phyloP scores from a whole-genome alignment of 2,797 vertebrate species.

The Channallabes apus region DNA sequence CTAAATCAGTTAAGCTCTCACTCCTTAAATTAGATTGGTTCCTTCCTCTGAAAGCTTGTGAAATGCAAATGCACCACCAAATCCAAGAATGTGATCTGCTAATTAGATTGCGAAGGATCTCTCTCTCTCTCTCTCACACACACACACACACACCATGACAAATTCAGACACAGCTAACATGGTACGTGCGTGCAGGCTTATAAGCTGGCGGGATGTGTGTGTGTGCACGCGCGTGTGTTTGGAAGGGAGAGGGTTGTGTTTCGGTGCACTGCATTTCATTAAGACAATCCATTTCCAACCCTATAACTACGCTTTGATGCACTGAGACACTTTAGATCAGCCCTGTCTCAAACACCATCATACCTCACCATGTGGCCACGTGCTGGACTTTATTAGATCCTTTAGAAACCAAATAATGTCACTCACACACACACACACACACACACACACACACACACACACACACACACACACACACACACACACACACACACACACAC shows the following conservation, averaged over 20 bases:
- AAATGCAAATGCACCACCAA: conserved; percentile 42
- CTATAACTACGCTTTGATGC: conserved; percentile 44
- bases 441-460: conserved; percentile 35
- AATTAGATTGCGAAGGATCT: conserved; percentile 20
- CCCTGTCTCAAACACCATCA: conserved; percentile 29
- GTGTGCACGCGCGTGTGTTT: conserved; percentile 33
- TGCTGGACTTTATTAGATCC: conserved; percentile 39
- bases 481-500: conserved; percentile 27
- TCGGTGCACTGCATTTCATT: conserved; percentile 50
- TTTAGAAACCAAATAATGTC: conserved; percentile 31
- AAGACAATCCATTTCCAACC: conserved; percentile 55
- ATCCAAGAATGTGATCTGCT: conserved; percentile 36
- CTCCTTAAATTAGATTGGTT: conserved; percentile 29
- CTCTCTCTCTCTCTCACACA: background rate
- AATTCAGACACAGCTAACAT: background rate
- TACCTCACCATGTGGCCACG: background rate
- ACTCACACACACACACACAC: conserved; percentile 35
- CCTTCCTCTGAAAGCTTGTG: conserved; percentile 31
- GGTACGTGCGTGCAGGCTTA: background rate
- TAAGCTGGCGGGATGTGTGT: background rate
- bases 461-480: conserved; percentile 39
- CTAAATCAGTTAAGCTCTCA: conserved; percentile 19
- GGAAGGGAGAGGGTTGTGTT: background rate
- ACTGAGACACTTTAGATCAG: conserved; percentile 39
- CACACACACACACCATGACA: no score